Conservation (phyloP, 1,140 invertebrate species). For the Calephelis virginiensis region DNA sequence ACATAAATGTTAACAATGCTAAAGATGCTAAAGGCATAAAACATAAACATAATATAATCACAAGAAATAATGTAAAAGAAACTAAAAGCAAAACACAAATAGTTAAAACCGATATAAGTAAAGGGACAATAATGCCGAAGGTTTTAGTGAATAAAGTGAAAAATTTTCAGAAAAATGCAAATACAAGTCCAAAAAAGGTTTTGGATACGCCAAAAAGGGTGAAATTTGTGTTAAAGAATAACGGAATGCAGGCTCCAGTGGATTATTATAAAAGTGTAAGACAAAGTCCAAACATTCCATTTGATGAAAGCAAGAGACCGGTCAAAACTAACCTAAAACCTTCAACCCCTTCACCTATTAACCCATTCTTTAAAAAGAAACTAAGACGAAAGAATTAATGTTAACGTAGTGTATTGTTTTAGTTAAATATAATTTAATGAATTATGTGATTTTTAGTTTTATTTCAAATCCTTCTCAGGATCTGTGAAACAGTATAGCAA, state of each 20-base stretch:
- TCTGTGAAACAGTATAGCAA: too few relatives aligned
- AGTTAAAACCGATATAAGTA: constrained; percentile 22
- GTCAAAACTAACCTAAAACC: constrained; percentile 84
- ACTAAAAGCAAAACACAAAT: constrained; percentile 26
- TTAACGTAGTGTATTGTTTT: constrained; percentile 18
- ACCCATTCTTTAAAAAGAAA: constrained; percentile 85
- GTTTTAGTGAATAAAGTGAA: constrained; percentile 51
- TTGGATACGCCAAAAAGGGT: constrained; percentile 74
- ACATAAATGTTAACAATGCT: not conserved
- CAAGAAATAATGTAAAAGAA: constrained; percentile 24
- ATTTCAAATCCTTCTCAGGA: too few relatives aligned
- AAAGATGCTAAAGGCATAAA: constrained; percentile 17
- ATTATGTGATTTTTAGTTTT: not conserved
- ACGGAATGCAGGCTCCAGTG: constrained; percentile 82
- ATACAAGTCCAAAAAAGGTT: constrained; percentile 26
- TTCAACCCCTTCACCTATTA: constrained; percentile 84
- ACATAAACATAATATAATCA: constrained; percentile 24
- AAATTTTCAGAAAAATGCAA: constrained; percentile 46
- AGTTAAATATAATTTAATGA: constrained; percentile 17
- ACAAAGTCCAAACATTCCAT: constrained; percentile 86
- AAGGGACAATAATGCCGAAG: constrained; percentile 28
- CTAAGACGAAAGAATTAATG: constrained; percentile 29
- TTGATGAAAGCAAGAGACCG: constrained; percentile 83
- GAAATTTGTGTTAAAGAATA: constrained; percentile 83
- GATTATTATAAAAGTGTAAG: constrained; percentile 85